Base-by-base conservation (phyloP, 2,888 invertebrate genomes). In the Xanthia togata region DNA sequence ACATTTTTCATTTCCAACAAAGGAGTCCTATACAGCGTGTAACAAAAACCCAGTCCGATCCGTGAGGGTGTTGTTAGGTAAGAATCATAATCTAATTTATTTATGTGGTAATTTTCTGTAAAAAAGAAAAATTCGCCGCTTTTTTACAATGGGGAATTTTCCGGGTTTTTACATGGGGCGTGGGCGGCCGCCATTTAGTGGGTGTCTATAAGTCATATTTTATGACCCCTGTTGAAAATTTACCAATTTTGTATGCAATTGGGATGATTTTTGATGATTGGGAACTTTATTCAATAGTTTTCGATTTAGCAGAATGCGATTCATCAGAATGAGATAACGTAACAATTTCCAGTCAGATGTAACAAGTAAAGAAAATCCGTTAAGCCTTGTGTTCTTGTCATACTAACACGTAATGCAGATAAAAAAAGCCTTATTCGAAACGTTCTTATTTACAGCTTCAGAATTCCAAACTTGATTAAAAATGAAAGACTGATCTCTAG, bases 401-500 rank as follows among this genome's bases (percentile, higher is more conserved):
- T 50, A 20, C 23, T 63, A 12, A 12, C 50, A 67, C 76, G 62
- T 67, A 69, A 38, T 59, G 20, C 31, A 26, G 14, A 65, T 65
- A 79, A 72, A 73, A 70, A 73, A 68, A 31, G 5, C 5, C 35
- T 64, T 60, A 35, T n/a, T 59, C 12, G n/a, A 44, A 85, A 50
- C 2, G 8, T 38, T 59, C 4, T 81, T 57, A 81, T 44, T 73
- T 65, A 64, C 57, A 67, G 47, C 65, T 63, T 31, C 59, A 60
- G 62, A 74, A 70, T 85, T 78, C 73, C 64, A 78, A 69, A 74
- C 62, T 74, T 78, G 82, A 83, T 85, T 82, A 62, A 82, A n/a
- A 81, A 76, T 23, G 70, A 73, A 69, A 78, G 62, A 44, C 44
- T 70, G 73, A 59, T 35, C 41, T 55, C 35, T 53, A 69, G 26